phyloP scores from a whole-genome alignment of 2,113 vertebrate species.

The Cacatua alba region DNA sequence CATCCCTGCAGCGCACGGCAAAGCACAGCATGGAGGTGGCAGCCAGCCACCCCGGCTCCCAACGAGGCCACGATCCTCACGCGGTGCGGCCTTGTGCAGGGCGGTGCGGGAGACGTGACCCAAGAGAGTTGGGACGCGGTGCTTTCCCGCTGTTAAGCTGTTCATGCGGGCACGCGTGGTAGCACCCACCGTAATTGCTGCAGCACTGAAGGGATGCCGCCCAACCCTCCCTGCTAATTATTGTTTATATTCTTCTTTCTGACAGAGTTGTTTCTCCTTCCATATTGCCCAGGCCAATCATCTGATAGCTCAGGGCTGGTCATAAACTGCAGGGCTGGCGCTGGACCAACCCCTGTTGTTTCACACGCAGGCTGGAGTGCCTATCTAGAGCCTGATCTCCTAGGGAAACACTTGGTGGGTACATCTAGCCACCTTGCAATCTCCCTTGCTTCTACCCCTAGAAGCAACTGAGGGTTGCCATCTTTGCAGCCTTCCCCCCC shows the following conservation, averaged over 20 bases:
- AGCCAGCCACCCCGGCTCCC: neutral
- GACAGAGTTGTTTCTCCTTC: neutral
- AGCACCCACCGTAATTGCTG: neutral
- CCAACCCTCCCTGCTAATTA: neutral
- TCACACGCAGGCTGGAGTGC: fast-evolving
- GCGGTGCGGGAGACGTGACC: no score
- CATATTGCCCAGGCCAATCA: neutral
- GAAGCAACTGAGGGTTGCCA: neutral
- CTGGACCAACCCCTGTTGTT: neutral
- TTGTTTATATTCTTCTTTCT: fast-evolving
- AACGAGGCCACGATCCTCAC: neutral
- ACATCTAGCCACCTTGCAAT: fast-evolving
- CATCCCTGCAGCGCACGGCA: no score
- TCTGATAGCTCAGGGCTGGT: neutral
- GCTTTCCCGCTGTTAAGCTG: neutral
- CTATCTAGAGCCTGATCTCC: fast-evolving
- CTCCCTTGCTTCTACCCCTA: neutral
- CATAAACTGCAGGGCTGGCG: fast-evolving
- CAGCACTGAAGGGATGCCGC: neutral
- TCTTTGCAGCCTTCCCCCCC: neutral
- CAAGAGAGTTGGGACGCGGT: fast-evolving
- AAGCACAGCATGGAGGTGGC: neutral
- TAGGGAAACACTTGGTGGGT: fast-evolving
- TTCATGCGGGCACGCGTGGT: neutral
- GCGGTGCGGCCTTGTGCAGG: neutral